Evolutionary conservation across 2,888 invertebrate genomes (phyloP).

Genomic region (Thymelicus acteon): DNA sequence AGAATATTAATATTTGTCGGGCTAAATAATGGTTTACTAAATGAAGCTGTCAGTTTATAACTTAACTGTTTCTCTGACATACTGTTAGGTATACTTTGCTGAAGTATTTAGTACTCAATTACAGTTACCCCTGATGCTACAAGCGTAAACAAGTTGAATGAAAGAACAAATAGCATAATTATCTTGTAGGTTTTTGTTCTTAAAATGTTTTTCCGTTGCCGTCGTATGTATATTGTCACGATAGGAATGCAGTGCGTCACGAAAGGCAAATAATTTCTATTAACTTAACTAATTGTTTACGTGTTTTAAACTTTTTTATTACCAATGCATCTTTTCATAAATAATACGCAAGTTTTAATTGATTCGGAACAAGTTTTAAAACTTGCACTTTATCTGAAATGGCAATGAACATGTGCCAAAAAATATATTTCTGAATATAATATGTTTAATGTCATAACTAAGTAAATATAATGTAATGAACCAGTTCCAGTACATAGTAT

Average conservation of each 20-base stretch:
- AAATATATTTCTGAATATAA: too few species aligned
- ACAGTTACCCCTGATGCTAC: not conserved
- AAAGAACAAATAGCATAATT: conserved; percentile 14
- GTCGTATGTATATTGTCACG: conserved; percentile 15
- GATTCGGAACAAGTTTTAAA: too few species aligned
- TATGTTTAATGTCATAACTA: too few species aligned
- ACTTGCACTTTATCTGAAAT: too few species aligned
- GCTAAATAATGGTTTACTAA: not conserved
- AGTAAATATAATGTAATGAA: too few species aligned
- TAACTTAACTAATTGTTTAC: too few species aligned
- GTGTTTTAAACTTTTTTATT: too few species aligned
- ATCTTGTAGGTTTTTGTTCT: conserved; percentile 13
- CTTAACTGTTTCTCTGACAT: not conserved
- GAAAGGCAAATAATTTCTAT: not conserved
- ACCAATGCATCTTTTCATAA: too few species aligned
- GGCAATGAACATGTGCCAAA: too few species aligned
- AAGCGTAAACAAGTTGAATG: conserved; percentile 1
- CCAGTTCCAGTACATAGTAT: too few species aligned
- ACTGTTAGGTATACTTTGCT: conserved; percentile 1
- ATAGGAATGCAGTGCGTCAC: not conserved
- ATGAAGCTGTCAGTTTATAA: not conserved
- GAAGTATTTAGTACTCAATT: conserved; percentile 4
- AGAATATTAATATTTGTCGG: not conserved
- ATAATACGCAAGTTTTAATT: too few species aligned
- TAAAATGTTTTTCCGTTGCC: not conserved